Percentiles rank a stretch among this genome's conserved stretches.
These are phyloP conservation scores for Tethya wilhelma DNA, from an alignment of 37 sponge, comb jelly and placozoan species.

Conservation along the genomic window DNA sequence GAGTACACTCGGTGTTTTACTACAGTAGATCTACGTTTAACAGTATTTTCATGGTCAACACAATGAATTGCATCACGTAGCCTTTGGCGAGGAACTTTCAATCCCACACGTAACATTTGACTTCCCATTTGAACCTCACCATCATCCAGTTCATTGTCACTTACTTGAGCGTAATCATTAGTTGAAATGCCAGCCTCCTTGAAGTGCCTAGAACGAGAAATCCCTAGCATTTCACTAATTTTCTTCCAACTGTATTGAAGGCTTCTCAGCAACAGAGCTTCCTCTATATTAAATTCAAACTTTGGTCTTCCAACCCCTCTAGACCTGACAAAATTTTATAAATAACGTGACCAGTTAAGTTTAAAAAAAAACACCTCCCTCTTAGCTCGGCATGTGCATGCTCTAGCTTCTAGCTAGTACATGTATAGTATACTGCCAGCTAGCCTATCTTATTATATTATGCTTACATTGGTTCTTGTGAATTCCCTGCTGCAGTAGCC, in stretches of 20 bases:
- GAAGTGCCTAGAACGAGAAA: slow-evolving; percentile 18
- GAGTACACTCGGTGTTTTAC: slow-evolving; percentile 33
- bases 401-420: too few species aligned
- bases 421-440: too few species aligned
- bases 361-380: too few species aligned
- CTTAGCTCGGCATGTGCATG: too few species aligned
- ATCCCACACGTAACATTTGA: background rate
- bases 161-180: slow-evolving; percentile 5
- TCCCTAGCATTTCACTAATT: slow-evolving; percentile 2
- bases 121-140: slow-evolving; percentile 41
- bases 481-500: too few species aligned
- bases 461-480: too few species aligned
- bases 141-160: slow-evolving; percentile 6
- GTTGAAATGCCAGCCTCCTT: slow-evolving; percentile 6
- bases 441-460: too few species aligned
- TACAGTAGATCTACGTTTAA: background rate
- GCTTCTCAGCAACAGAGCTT: background rate
- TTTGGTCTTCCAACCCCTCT: slow-evolving; percentile 23
- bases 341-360: too few species aligned
- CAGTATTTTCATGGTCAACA: slow-evolving; percentile 43
- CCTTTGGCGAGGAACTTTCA: slow-evolving; percentile 15
- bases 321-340: background rate
- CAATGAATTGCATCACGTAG: slow-evolving; percentile 51
- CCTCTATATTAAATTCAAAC: background rate
- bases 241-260: background rate